Conservation (phyloP, 37 sponge, comb jelly and placozoan species). For the Sycon ciliatum region DNA sequence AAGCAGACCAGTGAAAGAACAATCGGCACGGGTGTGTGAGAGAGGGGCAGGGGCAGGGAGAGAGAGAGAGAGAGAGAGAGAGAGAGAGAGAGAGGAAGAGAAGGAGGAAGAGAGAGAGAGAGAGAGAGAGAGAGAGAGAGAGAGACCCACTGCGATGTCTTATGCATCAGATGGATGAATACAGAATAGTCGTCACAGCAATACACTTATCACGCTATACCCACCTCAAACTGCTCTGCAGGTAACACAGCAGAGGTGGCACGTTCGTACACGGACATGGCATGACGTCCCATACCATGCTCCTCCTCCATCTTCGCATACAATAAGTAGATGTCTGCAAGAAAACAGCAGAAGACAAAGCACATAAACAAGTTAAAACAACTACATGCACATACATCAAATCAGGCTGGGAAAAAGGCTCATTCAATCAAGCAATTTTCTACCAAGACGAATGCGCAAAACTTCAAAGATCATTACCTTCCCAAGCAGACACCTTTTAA, state of each 20-base stretch:
- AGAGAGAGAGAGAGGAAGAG: neutral
- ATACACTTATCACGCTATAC: neutral
- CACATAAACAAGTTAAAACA: too few relatives aligned
- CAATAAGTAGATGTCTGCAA: slow-evolving; percentile 68
- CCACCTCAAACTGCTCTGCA: slow-evolving; percentile 77
- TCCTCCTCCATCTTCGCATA: slow-evolving; percentile 96
- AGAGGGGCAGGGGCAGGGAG: neutral
- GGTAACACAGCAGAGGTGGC: slow-evolving; percentile 75
- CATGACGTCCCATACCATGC: slow-evolving; percentile 85
- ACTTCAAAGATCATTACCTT: neutral
- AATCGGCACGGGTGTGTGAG: neutral
- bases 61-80: neutral
- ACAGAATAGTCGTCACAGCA: neutral
- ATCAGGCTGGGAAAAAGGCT: slow-evolving; percentile 1
- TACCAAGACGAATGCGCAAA: neutral
- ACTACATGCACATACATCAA: neutral
- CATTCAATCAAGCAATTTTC: neutral
- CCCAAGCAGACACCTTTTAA: neutral
- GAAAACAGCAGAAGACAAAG: neutral
- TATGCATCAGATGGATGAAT: neutral
- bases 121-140: neutral
- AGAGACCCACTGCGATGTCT: neutral
- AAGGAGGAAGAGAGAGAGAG: neutral
- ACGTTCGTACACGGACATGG: slow-evolving; percentile 94
- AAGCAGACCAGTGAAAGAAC: neutral